Evolutionary conservation across 2,113 vertebrate species (phyloP), one percentile per base, ranked within the genome.

Genomic region (Ginglymostoma cirratum): DNA sequence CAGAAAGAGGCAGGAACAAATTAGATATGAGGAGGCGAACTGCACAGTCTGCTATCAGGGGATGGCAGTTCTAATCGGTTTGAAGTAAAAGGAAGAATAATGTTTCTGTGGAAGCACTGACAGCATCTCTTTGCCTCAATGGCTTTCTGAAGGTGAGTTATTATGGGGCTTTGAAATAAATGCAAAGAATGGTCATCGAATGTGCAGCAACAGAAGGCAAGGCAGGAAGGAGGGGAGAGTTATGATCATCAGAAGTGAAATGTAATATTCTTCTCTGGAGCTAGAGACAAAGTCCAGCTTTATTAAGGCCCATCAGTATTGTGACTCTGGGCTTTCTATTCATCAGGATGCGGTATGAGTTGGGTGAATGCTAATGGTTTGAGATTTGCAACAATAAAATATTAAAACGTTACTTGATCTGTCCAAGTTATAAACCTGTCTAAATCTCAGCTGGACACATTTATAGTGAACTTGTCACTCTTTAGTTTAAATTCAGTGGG

Each of bases 81-180:
- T 61, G 87, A 61, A 90, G 27, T 90, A 61, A 12, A 61, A 90
- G 87, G n/a, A 61, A 90, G 87, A 52, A 90, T 61, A 90, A 90
- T n/a, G 52, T 90, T 61, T 61, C 52, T 17, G 21, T 90, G 30
- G 87, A 90, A 90, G 52, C 87, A 34, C 27, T 34, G 87, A 90
- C 19, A 34, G 30, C 27, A 17, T 90, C 27, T 30, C 14, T 90
- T 90, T 90, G 87, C 87, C 52, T 90, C 30, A n/a, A 90, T 61
- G 87, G 52, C 87, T 90, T 61, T 34, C 52, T 90, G 87, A 61
- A 52, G 14, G 27, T 65, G 52, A 90, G 65, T 90, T 90, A 90
- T 90, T 14, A 30, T 0, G 27, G 86, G 5, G 52, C 48, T 55
- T 61, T 90, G 87, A 90, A 90, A 90, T 90, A 90, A 90, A 90